Base-by-base conservation (phyloP, 2,888 invertebrate species). In the Eristalinus aeneus region DNA sequence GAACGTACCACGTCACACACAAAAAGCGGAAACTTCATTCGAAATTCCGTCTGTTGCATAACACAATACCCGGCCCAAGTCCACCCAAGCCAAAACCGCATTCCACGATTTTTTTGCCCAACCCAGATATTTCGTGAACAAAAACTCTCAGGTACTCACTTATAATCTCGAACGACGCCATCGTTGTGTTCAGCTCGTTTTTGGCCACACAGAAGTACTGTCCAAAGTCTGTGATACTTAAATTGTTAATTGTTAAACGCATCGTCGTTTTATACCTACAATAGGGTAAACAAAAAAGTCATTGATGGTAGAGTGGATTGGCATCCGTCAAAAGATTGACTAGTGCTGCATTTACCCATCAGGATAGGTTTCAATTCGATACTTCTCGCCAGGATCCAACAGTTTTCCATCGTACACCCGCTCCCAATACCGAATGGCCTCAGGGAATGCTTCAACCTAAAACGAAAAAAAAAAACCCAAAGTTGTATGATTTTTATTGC, bases 361-460 rank as follows among this genome's bases (percentile, higher is more conserved):
- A 90, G 90, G 94, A 93, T 89, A 93, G 90, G 90, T 94, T 93
- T 94, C 93, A 81, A 95, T 94, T 88, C 94, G 93, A 90, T 95
- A 95, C 90, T 96, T 96, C 78, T 94, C 94, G 73, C 93, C 93
- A 46, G 91, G 92, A 91, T 97, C 97, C 8, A 97, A 92, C 9
- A 96, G 94, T 32, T 95, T 93, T 1, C 96, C 97, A 89, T 97
- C 96, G 3, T 94, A 94, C 5, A 91, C 91, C 16, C 95, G 94
- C 90, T 97, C 97, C 98, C 98, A 98, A 89, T 97, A 97, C 68
- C 96, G 94, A 0, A 97, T 94, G 0, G 97, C 96, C 89, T 96
- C 96, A 0, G 98, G 98, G 93, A 95, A 97, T 0, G 97, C 97
- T 93, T 98, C 97, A 27, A 97, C 95, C 94, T 94, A 88, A 56